Evolutionary conservation across 1,140 invertebrate species (phyloP).

Genomic region (Macrobrachium nipponense): DNA sequence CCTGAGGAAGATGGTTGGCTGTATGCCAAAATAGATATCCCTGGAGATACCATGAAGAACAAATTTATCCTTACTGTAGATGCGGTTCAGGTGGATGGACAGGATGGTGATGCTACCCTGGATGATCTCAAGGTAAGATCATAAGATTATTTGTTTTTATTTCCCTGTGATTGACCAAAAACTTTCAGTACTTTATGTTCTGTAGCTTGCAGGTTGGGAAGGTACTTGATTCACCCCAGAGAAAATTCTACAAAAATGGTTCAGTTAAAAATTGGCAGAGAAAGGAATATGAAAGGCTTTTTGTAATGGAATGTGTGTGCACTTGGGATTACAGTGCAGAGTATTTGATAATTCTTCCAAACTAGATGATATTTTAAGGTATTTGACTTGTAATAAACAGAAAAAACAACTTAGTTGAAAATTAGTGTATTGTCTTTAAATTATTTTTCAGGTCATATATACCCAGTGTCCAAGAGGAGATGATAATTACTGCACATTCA

Average conservation of each 20-base stretch:
- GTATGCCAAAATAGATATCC: constrained; percentile 32
- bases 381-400: background rate
- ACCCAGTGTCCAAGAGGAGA: constrained; percentile 25
- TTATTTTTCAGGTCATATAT: constrained; percentile 16
- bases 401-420: too few relatives aligned
- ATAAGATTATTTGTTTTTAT: constrained; percentile 3
- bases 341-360: too few relatives aligned
- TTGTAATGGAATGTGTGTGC: too few relatives aligned
- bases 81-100: background rate
- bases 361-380: too few relatives aligned
- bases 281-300: too few relatives aligned
- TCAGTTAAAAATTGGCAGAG: too few relatives aligned
- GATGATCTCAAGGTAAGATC: constrained; percentile 44
- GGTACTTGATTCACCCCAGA: too few relatives aligned
- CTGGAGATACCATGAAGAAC: background rate
- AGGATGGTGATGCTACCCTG: constrained; percentile 48
- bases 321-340: too few relatives aligned
- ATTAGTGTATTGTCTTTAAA: background rate
- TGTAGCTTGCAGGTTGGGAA: too few relatives aligned
- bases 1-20: constrained; percentile 38
- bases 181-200: too few relatives aligned
- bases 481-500: constrained; percentile 34
- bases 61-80: constrained; percentile 29
- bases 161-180: background rate
- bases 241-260: too few relatives aligned